These are phyloP conservation scores for Hyperoplus immaculatus DNA, from an alignment of 2,797 vertebrate genomes.

Conservation along the genomic window DNA sequence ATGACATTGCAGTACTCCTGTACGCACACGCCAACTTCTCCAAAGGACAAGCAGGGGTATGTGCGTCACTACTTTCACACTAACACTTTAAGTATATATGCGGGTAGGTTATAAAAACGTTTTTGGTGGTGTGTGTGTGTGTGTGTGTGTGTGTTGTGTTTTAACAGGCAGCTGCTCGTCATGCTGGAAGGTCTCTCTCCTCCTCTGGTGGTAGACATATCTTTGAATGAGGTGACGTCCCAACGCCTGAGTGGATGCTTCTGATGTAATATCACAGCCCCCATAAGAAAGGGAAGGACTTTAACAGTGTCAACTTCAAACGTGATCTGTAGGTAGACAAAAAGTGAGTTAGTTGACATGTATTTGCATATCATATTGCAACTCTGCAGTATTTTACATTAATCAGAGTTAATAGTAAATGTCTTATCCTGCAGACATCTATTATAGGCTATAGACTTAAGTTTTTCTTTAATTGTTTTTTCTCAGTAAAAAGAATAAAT, in stretches of 20 bases:
- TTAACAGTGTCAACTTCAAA: not conserved
- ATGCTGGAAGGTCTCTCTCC: slow-evolving; percentile 87
- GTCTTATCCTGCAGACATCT: not conserved
- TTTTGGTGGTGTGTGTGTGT: not conserved
- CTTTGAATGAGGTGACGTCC: slow-evolving; percentile 83
- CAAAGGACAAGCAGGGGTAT: slow-evolving; percentile 89
- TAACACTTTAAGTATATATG: not conserved
- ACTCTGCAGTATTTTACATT: slow-evolving; percentile 14
- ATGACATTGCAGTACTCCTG: slow-evolving; percentile 95
- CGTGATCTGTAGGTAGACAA: not conserved
- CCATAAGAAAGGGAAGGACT: not conserved
- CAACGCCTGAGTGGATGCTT: slow-evolving; percentile 39
- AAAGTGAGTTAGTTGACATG: not conserved
- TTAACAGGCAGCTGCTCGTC: slow-evolving; percentile 87
- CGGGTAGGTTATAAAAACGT: not conserved
- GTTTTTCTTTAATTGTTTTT: not conserved
- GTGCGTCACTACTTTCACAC: slow-evolving; percentile 56
- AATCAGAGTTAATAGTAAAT: not conserved
- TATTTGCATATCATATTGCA: not conserved
- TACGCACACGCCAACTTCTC: slow-evolving; percentile 96
- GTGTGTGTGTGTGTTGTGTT: slow-evolving; percentile 15
- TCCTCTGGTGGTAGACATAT: slow-evolving; percentile 85
- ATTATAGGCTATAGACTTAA: not conserved
- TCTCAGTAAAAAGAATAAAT: slow-evolving; percentile 1
- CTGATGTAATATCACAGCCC: slow-evolving; percentile 1